These are phyloP conservation scores for Trilocha varians DNA, from an alignment of 2,888 invertebrate genomes.

Conservation along the genomic window DNA sequence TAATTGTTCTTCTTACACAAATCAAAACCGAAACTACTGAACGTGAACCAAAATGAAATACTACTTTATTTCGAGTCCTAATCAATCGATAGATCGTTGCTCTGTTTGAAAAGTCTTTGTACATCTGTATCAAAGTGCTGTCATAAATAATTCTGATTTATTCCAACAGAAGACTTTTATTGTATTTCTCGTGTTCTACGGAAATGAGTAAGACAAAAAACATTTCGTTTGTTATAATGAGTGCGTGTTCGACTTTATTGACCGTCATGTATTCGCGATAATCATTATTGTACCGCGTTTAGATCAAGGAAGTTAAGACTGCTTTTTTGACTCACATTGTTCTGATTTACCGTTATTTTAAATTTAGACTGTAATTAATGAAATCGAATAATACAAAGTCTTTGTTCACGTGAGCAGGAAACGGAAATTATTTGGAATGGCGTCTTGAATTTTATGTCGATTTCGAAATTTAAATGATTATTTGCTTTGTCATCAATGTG, in stretches of 20 bases:
- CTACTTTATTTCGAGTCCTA: neutral
- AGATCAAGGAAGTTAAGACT: slow-evolving; percentile 1
- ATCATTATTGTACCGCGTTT: neutral
- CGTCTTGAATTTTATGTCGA: slow-evolving; percentile 38
- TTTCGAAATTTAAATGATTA: slow-evolving; percentile 26
- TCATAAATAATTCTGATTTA: neutral
- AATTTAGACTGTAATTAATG: slow-evolving; percentile 5
- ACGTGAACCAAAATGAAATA: neutral
- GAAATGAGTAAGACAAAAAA: neutral
- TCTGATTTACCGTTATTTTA: slow-evolving; percentile 12
- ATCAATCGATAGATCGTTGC: neutral
- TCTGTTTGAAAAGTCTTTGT: neutral
- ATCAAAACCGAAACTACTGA: too few species aligned
- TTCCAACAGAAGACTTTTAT: neutral
- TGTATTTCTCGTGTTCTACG: neutral
- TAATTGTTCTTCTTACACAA: too few species aligned
- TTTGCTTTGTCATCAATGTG: neutral
- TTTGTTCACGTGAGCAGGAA: slow-evolving; percentile 43
- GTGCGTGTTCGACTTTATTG: neutral
- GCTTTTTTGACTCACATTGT: slow-evolving; percentile 4
- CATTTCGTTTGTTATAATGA: neutral
- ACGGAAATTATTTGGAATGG: slow-evolving; percentile 39
- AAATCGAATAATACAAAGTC: slow-evolving; percentile 33
- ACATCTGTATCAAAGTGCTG: neutral
- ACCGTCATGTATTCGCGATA: neutral